Evolutionary conservation across 2,797 vertebrate genomes (phyloP), one percentile per base, ranked within the genome.

Genomic region (Alosa sapidissima): DNA sequence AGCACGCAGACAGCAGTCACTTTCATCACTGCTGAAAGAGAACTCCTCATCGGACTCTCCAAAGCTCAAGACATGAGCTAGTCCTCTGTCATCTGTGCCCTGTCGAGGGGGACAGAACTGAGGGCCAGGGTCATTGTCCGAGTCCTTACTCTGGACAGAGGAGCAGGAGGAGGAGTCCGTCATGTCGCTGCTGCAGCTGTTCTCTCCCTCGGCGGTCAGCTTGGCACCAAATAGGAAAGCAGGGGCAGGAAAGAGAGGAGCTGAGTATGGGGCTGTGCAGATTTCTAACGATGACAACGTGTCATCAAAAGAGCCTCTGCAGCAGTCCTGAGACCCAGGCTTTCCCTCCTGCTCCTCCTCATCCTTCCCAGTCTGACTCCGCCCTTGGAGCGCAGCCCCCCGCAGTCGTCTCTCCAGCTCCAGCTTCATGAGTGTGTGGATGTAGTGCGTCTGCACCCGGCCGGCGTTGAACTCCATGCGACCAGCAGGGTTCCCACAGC

Each of bases 341-440:
- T 72, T 10, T 19, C 11, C 33, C 13, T 72, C 72, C 16, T 47
- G 72, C 72, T 16, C 16, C 1, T 16, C 41, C 36, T 78, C 41
- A 13, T 19, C 24, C 11, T 72, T 33, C 11, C 13, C 11, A 33
- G 33, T 72, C 11, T 13, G 8, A 4, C 5, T 14, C n/a, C 2
- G 21, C 68, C 47, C 85, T 2, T 86, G 72, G 1, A 86, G 86
- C 72, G 90, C 89, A 88, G 96, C 93, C 0, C 94, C 84, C 2
- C 90, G 93, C 82, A 93, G 92, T 28, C 93, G 93, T 84, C 93
- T 92, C 91, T 97, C 97, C 91, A 98, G 92, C 83, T 97, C 95
- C 16, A 99, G 93, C 87, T 96, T 97, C 94, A 97, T 97, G 88
- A 97, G 89, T 0, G 98, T 99, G 91, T 98, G 97, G 87, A 97